Evolutionary conservation across 2,888 invertebrate species (phyloP), one percentile per base, ranked within the genome.

Genomic region (Amaurobius ferox): DNA sequence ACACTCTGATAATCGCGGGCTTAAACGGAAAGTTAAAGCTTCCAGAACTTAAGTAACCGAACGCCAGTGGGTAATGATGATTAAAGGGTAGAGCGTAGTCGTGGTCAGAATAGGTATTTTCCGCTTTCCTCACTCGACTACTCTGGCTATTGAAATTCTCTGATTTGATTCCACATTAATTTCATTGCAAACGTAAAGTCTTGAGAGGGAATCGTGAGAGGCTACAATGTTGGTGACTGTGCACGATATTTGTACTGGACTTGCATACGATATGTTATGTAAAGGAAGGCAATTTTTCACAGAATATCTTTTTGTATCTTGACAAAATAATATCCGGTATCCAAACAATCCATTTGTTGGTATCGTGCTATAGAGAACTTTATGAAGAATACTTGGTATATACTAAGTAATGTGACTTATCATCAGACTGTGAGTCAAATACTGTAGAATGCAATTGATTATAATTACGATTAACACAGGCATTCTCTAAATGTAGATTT

Each of bases 51-150:
- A 29, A 62, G 62, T 61, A 61, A n/a, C n/a, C n/a, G n/a, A n/a
- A 61, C 23, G 35, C 29, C 23, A 40, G 39, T 79, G 40, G 78
- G 55, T 78, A 70, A 78, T 78, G 78, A 70, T 71, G 70, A 79
- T 79, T 62, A 79, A 79, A 79, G 70, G 70, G 28, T 62, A 23
- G 19, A 55, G 32, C 30, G 35, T n/a, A 39, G 55, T 68, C 68
- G 78, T 62, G 78, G 68, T 28, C 70, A 70, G 70, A 78, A 78
- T 70, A 39, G 78, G 71, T 35, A 67, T 67, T 67, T 67, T 55
- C 55, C 23, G 55, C 55, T 55, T 55, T 55, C 55, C 23, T 19
- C 55, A 55, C 55, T 55, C 55, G 55, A 55, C 55, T 11, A 3
- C 55, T 55, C 23, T 55, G 19, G 55, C 55, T 55, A 55, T 55